Conservation (phyloP, 2,888 invertebrate genomes). For the Hipparchia semele region DNA sequence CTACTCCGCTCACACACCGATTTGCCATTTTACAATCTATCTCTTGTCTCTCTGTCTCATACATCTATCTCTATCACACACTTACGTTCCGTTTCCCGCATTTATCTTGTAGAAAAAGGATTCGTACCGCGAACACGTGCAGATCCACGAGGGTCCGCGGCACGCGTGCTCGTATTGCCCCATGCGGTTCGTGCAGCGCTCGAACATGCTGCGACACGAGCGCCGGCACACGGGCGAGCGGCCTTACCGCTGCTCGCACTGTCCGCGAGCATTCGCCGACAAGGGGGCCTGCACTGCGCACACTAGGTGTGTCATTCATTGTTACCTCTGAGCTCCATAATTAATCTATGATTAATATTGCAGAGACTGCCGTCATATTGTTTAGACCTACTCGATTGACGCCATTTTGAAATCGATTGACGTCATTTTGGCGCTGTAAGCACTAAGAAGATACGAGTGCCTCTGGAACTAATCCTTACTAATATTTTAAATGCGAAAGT, state of each 20-base stretch:
- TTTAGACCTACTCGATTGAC: too few species aligned
- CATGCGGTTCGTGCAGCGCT: slow-evolving; percentile 83
- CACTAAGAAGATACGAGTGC: too few species aligned
- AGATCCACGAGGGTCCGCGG: slow-evolving; percentile 82
- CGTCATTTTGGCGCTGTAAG: too few species aligned
- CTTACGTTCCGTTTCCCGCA: background rate
- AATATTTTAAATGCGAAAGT: too few species aligned
- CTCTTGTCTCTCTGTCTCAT: too few species aligned
- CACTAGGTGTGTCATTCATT: slow-evolving; percentile 36
- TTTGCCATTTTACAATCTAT: too few species aligned
- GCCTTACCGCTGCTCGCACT: slow-evolving; percentile 81
- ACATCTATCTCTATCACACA: background rate
- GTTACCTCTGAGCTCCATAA: slow-evolving; percentile 56
- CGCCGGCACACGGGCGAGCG: slow-evolving; percentile 83
- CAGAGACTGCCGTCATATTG: too few species aligned
- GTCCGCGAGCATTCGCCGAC: slow-evolving; percentile 80
- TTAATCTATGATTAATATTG: too few species aligned
- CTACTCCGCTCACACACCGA: slow-evolving; percentile 43
- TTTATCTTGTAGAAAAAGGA: slow-evolving; percentile 70
- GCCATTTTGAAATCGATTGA: too few species aligned
- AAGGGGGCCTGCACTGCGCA: slow-evolving; percentile 83
- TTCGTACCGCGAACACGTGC: slow-evolving; percentile 82
- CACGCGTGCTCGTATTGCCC: slow-evolving; percentile 84
- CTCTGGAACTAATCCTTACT: too few species aligned
- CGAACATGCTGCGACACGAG: slow-evolving; percentile 82